Evolutionary conservation across 2,888 invertebrate genomes (phyloP), one percentile per base, ranked within the genome.

Genomic region (Ectemnius lituratus): DNA sequence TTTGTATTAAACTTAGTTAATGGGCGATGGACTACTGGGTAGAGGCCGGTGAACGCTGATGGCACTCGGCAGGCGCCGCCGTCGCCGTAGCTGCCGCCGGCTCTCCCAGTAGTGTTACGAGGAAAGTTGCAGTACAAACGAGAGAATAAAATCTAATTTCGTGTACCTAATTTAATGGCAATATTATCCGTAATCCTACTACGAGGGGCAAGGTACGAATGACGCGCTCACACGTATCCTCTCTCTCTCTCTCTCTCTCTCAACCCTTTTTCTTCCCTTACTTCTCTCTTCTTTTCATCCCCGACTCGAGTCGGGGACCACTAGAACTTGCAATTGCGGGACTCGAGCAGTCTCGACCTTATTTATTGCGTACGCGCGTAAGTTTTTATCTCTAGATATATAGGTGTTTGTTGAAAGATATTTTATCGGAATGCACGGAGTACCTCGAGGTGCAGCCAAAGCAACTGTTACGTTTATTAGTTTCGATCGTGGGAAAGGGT

Each of bases 121-220:
- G 72, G 46, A 71, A 77, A 69, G 74, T 72, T 75, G 81, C 83
- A 83, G 82, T 82, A 82, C 82, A 82, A 82, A 82, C 78, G 70
- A 78, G 76, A 79, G 73, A 75, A 74, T 80, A 81, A 74, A 78
- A 62, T 75, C 71, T 78, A 74, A 81, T 76, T 78, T 81, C 76
- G 75, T 52, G 72, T 79, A 81, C 66, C 71, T 76, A 71, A 83
- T 71, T 73, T 80, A 72, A 76, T 45, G 49, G 71, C 70, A 72
- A 63, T 62, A 47, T 61, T 67, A 57, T 67, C 58, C 64, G 67
- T 59, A 27, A 37, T 64, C 20, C 62, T 62, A 59, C 46, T 52
- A 16, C 2, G 5, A 45, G 27, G 64, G n/a, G 62, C 16, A 62
- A 69, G 58, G 18, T 64, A 69, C 58, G 59, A 47, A 66, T 60